These are phyloP conservation scores for Rhopalosiphum padi DNA, from an alignment of 1,140 invertebrate species.

Conservation along the genomic window DNA sequence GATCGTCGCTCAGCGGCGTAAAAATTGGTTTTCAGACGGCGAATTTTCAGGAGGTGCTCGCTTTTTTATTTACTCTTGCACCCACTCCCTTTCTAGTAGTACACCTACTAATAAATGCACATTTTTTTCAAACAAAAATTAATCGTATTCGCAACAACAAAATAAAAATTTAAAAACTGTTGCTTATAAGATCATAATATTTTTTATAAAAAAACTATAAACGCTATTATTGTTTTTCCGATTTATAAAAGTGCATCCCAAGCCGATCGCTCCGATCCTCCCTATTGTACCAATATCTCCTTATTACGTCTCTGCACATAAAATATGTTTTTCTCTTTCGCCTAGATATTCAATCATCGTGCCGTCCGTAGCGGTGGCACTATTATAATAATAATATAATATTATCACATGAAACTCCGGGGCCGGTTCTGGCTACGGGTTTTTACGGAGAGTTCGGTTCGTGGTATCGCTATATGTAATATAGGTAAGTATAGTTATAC, in stretches of 20 bases:
- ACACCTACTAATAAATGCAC: too few relatives aligned
- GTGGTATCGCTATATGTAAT: not conserved
- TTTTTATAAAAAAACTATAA: not conserved
- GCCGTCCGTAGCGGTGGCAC: too few relatives aligned
- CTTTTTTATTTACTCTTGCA: not conserved
- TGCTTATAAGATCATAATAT: not conserved
- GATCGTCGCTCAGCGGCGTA: not conserved
- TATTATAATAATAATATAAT: not conserved
- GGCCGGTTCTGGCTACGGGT: not conserved
- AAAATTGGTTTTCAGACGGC: not conserved
- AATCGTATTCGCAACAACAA: not conserved
- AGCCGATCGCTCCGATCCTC: too few relatives aligned
- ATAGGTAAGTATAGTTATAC: not conserved
- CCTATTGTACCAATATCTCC: too few relatives aligned
- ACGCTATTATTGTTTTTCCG: too few relatives aligned
- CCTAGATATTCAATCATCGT: too few relatives aligned
- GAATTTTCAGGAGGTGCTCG: not conserved
- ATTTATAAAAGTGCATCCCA: too few relatives aligned
- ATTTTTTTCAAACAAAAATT: not conserved
- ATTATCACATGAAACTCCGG: not conserved
- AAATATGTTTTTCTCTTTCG: too few relatives aligned
- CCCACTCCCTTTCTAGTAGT: not conserved
- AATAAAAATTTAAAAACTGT: not conserved
- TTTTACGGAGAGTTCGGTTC: not conserved
- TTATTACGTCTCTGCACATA: too few relatives aligned